Evolutionary conservation across 2,888 invertebrate genomes (phyloP), one percentile per base, ranked within the genome.

Genomic region (Pristionchus mayeri): DNA sequence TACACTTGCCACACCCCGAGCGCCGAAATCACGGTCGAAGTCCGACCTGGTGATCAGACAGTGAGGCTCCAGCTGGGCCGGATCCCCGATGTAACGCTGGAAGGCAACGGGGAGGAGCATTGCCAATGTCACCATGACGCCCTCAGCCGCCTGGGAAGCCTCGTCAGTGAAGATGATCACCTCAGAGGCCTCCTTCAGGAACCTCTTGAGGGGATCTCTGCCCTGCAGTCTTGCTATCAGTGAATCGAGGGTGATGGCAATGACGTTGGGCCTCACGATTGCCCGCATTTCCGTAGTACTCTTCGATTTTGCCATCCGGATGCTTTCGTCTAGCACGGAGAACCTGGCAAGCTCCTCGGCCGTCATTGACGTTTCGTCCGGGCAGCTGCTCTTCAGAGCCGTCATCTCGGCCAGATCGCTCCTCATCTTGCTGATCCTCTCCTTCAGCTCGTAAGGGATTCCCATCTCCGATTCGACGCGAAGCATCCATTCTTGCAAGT

Each of bases 11-110:
- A 67, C 21, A 13, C 67, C 67, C 2, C 37, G 1, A 3, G 37
- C 34, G 18, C 67, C 67, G 67, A 67, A 67, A 1, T 67, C 67
- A 9, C n/a, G 2, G 67, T 67, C 67, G 37, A 67, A 67, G 40
- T 67, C 67, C 2, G 0, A 3, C 21, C 13, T 37, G 2, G 34
- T 37, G 9, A 40, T 21, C 21, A 67, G 67, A 13, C 67, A 67
- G 13, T 67, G 67, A 67, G 67, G 67, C 21, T 9, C 21, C 1
- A 67, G 40, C 21, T 67, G 67, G 3, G 37, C 40, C 16, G 67
- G 67, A n/a, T 67, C 67, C 3, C 67, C 67, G 67, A 67, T 37
- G 67, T 67, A 67, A 21, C 67, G 67, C 34, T 67, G 67, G n/a
- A 3, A 21, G 1, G 67, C 40, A 4, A n/a, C 2, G 11, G 67